phyloP scores from a whole-genome alignment of 2,113 vertebrate genomes.

The Anseranas semipalmata region DNA sequence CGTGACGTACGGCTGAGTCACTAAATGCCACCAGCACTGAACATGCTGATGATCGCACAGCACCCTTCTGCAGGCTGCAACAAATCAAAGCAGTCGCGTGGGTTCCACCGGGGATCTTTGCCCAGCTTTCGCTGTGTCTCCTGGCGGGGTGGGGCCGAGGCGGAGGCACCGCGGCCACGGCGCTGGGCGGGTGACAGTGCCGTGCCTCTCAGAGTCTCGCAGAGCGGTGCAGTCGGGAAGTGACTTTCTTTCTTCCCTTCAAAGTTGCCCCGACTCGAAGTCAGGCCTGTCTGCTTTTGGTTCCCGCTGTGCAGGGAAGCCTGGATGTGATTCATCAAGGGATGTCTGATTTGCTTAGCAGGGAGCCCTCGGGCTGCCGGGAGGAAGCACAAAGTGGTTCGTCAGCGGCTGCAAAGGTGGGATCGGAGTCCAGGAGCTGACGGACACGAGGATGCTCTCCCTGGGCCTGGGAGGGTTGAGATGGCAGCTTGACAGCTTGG shows the following conservation, averaged over 20 bases:
- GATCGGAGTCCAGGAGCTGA: background rate
- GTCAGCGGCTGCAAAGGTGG: background rate
- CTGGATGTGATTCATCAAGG: background rate
- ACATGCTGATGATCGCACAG: rapidly evolving
- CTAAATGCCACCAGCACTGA: background rate
- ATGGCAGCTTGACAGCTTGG: constrained; percentile 67
- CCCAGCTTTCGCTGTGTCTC: rapidly evolving
- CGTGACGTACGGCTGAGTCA: rapidly evolving
- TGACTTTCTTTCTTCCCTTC: background rate
- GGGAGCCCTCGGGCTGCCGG: background rate
- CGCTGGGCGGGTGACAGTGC: background rate
- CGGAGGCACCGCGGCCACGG: rapidly evolving
- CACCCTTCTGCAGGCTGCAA: background rate
- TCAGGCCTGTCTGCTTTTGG: background rate
- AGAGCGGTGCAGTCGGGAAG: background rate
- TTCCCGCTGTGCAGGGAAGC: rapidly evolving
- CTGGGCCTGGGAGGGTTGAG: constrained; percentile 32
- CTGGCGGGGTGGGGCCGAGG: rapidly evolving
- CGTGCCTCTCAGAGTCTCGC: background rate
- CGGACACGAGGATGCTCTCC: background rate
- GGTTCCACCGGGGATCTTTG: background rate
- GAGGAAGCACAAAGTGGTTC: background rate
- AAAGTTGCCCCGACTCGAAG: background rate
- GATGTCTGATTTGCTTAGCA: background rate
- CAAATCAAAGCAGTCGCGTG: background rate